phyloP scores from a whole-genome alignment of 1,140 invertebrate genomes.

The Apocrypta bakeri region DNA sequence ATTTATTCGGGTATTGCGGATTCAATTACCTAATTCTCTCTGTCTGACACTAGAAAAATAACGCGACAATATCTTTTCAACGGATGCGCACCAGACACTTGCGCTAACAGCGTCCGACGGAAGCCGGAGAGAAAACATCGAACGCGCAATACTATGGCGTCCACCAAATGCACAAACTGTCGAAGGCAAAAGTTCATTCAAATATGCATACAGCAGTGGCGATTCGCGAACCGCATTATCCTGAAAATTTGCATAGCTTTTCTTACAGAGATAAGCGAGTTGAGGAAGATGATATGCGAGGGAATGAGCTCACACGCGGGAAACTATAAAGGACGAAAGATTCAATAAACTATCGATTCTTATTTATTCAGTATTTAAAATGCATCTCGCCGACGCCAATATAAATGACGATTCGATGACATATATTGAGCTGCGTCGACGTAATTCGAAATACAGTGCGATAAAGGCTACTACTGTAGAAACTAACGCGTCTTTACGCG shows the following conservation, averaged over 20 bases:
- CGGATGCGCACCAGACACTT: background rate
- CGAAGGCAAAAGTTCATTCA: conserved; percentile 25
- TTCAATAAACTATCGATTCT: conserved; percentile 67
- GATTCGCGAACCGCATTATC: conserved; percentile 41
- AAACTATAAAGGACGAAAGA: conserved; percentile 54
- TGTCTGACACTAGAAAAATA: background rate
- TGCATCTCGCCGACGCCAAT: conserved; percentile 58
- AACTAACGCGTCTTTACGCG: background rate
- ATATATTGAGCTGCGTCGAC: conserved; percentile 54
- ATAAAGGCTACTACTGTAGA: background rate
- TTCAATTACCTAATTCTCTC: background rate
- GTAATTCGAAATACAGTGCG: background rate
- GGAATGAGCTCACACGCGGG: conserved; percentile 52
- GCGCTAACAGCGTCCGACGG: background rate
- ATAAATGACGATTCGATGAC: conserved; percentile 64
- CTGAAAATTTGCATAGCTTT: conserved; percentile 71
- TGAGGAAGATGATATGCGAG: conserved; percentile 59
- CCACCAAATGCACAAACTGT: conserved; percentile 16
- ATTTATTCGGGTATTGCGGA: background rate
- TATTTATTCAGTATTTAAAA: conserved; percentile 53
- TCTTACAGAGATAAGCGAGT: conserved; percentile 71
- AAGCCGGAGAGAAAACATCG: background rate
- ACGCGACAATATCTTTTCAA: background rate
- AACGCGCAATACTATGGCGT: conserved; percentile 2
- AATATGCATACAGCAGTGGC: background rate